These are phyloP conservation scores for Sycophaga agraensis DNA, from an alignment of 1,140 invertebrate species.

Conservation along the genomic window DNA sequence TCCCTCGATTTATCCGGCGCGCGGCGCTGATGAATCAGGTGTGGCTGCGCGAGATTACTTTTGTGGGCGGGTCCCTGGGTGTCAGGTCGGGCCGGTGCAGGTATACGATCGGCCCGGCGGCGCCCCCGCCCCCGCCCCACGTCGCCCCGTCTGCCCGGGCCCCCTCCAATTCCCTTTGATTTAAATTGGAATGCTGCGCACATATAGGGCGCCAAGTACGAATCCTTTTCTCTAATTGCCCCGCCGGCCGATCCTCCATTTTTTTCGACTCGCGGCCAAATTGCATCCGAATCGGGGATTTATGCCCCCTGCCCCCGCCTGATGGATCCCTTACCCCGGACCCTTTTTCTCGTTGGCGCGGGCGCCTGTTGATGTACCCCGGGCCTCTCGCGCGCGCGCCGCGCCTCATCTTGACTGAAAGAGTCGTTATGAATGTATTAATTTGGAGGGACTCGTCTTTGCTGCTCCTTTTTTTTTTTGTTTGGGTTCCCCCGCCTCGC, in stretches of 20 bases:
- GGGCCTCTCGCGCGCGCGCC: neutral
- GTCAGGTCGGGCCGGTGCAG: slow-evolving; percentile 56
- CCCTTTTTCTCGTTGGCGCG: neutral
- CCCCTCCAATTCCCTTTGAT: slow-evolving; percentile 44
- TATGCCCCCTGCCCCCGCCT: slow-evolving; percentile 10
- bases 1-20: slow-evolving; percentile 49
- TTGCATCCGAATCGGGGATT: slow-evolving; percentile 20
- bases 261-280: slow-evolving; percentile 25
- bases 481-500: neutral
- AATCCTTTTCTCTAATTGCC: slow-evolving; percentile 32
- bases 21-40: slow-evolving; percentile 56
- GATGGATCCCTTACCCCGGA: neutral
- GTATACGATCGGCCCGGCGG: slow-evolving; percentile 38
- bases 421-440: slow-evolving; percentile 30
- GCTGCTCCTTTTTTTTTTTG: neutral
- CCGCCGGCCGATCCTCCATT: slow-evolving; percentile 12
- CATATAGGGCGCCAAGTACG: slow-evolving; percentile 1
- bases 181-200: slow-evolving; percentile 55
- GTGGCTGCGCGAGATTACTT: slow-evolving; percentile 56
- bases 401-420: slow-evolving; percentile 14
- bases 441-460: slow-evolving; percentile 17
- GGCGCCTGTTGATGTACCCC: neutral
- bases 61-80: slow-evolving; percentile 56
- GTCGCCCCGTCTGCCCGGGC: no score
- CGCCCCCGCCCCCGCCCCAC: no score